Conservation (phyloP, 1,140 invertebrate genomes). For the Heliconius himera region DNA sequence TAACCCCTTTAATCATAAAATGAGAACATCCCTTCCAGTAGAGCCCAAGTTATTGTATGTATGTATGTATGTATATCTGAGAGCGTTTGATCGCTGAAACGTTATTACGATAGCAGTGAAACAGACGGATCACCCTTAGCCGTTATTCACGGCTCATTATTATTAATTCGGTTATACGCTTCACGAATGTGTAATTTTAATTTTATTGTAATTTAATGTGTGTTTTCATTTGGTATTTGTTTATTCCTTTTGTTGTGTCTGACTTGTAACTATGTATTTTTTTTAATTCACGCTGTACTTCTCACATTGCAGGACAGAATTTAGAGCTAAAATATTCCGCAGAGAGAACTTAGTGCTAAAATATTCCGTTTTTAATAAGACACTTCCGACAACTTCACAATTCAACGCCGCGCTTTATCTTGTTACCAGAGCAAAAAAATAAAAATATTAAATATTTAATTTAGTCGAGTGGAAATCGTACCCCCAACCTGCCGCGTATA, state of each 20-base stretch:
- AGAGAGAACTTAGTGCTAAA: too few relatives aligned
- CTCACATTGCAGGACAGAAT: too few relatives aligned
- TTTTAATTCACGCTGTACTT: too few relatives aligned
- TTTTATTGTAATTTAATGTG: conserved; percentile 1
- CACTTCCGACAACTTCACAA: too few relatives aligned
- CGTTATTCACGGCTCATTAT: conserved; percentile 29
- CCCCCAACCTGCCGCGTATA: too few relatives aligned
- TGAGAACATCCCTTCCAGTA: conserved; percentile 9
- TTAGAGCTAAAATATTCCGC: too few relatives aligned
- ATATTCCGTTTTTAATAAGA: too few relatives aligned
- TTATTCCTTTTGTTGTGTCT: background rate
- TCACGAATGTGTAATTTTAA: background rate
- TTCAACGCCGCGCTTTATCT: too few relatives aligned
- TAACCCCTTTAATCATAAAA: background rate
- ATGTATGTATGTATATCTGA: background rate
- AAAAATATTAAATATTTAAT: too few relatives aligned
- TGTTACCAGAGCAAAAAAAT: too few relatives aligned
- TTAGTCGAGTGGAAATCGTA: too few relatives aligned
- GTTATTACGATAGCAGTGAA: conserved; percentile 24
- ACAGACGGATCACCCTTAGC: conserved; percentile 28
- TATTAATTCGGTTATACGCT: conserved; percentile 29
- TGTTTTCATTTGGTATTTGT: background rate
- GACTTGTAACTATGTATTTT: too few relatives aligned
- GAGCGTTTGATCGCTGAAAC: conserved; percentile 29
- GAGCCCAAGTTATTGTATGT: background rate